Evolutionary conservation across 2,113 vertebrate species (phyloP), one percentile per base, ranked within the genome.

Genomic region (Lophotis ruficrista): DNA sequence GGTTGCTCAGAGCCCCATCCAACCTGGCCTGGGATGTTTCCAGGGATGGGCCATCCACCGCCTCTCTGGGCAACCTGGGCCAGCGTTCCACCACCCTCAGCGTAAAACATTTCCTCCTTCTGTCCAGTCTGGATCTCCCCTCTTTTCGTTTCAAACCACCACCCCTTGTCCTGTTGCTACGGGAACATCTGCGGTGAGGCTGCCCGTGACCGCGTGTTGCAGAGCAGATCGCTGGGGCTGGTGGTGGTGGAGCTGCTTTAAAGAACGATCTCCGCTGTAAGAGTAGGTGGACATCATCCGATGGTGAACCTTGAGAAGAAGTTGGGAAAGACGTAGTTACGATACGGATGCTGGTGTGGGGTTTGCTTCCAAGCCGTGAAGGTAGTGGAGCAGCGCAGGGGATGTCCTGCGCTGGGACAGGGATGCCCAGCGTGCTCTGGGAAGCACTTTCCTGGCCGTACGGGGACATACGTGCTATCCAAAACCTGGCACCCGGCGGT

Each of bases 261-360:
- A 41, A 58, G 58, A 78, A 27, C 5, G 6, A 20, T 37, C 60
- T 43, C 58, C 18, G 2, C 30, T 41, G 5, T 17, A 33, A 28
- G 37, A 43, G 30, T 2, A 45, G 50, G 37, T 23, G 37, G 6
- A n/a, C 0, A 1, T 18, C 18, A 17, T n/a, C 76, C 1, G 6
- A 53, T 22, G 37, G 37, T 10, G 23, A 54, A 54, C 77, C 48
- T 54, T 43, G 21, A n/a, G 21, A 53, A 64, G 48, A 43, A 18
- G 15, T 11, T 56, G 33, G 12, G 31, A 50, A 30, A 56, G 15
- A 31, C 7, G 5, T 56, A 18, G 45, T 54, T 30, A 14, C 66
- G 22, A 14, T 7, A 15, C 1, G 19, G 61, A 17, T 56, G 61
- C 38, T 30, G 50, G 24, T 14, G 18, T 3, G 4, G 61, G 50